Evolutionary conservation across 1,140 invertebrate species (phyloP).

Genomic region (Diorhabda carinulata): DNA sequence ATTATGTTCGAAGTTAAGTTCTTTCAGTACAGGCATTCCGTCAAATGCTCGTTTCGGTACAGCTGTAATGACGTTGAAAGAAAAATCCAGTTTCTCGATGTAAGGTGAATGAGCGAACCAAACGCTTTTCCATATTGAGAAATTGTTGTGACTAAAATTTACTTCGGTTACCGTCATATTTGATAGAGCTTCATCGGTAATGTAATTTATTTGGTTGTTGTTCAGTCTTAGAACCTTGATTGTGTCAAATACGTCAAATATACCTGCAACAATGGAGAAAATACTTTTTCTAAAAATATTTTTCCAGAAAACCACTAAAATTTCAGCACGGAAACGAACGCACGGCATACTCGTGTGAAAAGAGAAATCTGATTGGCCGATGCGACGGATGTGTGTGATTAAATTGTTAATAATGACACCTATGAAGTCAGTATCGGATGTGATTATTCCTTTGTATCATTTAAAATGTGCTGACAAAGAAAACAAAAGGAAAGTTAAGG

Average conservation of each 20-base stretch:
- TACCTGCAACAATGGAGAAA: background rate
- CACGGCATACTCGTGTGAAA: no score
- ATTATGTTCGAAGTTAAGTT: background rate
- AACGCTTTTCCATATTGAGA: background rate
- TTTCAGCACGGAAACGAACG: no score
- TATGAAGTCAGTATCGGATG: no score
- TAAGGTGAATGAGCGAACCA: background rate
- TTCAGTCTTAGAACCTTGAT: background rate
- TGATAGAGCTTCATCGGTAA: background rate
- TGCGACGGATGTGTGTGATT: no score
- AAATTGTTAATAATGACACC: no score
- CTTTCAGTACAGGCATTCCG: slow-evolving; percentile 1
- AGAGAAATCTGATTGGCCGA: no score
- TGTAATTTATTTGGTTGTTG: background rate
- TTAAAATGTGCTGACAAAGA: no score
- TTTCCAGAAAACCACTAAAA: no score
- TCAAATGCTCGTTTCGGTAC: background rate
- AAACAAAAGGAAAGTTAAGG: no score
- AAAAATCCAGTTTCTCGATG: background rate
- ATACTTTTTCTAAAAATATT: no score
- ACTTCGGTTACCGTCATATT: background rate
- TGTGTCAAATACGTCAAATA: background rate
- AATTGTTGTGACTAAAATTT: background rate
- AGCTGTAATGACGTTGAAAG: background rate
- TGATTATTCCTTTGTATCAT: no score